These are phyloP conservation scores for Mythimna loreyi DNA, from an alignment of 2,888 invertebrate genomes.

Conservation along the genomic window DNA sequence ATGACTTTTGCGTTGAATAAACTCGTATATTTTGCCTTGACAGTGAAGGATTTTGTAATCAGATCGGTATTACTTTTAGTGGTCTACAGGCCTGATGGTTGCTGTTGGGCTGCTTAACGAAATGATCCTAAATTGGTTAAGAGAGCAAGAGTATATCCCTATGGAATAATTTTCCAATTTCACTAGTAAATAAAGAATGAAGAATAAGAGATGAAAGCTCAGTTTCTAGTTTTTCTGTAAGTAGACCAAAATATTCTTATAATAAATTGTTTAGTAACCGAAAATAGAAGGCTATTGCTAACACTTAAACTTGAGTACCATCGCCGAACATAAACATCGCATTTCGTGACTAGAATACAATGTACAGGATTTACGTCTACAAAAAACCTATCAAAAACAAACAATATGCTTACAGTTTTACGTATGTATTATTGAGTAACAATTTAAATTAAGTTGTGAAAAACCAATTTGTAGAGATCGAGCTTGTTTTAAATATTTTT, in stretches of 20 bases:
- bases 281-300: constrained; percentile 13
- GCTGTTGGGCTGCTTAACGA: too few species aligned
- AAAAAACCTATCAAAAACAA: constrained; percentile 35
- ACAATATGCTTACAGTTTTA: constrained; percentile 22
- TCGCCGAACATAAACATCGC: constrained; percentile 26
- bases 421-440: constrained; percentile 28
- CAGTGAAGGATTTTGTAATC: too few species aligned
- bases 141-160: too few species aligned
- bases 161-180: too few species aligned
- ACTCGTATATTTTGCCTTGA: too few species aligned
- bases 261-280: neutral
- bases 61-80: too few species aligned
- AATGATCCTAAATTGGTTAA: too few species aligned
- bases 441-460: constrained; percentile 27
- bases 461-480: constrained; percentile 35
- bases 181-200: too few species aligned
- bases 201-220: too few species aligned
- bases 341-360: constrained; percentile 46
- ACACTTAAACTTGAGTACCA: constrained; percentile 30
- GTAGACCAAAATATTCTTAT: neutral
- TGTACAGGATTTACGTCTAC: constrained; percentile 35
- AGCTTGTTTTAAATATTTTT: constrained; percentile 40
- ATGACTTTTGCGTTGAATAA: neutral
- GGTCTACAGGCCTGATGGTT: too few species aligned
- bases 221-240: too few species aligned